A percentile compares a stretch with the other conserved stretches of the same genome.
Evolutionary conservation across 2,888 invertebrate genomes (phyloP).

Genomic region (Notodonta dromedarius): DNA sequence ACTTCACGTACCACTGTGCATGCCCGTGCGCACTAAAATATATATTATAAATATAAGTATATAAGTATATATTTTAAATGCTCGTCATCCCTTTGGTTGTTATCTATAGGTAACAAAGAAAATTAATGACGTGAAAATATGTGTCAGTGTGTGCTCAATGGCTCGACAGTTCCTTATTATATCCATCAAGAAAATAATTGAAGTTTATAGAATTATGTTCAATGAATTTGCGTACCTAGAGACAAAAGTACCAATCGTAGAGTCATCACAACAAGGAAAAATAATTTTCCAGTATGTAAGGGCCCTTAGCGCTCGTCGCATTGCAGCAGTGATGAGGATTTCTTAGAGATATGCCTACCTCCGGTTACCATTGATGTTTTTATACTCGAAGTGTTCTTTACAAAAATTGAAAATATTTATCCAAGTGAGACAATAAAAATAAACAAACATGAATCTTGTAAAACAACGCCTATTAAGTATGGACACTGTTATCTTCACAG

Average conservation of each 20-base stretch:
- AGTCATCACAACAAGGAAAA: neutral
- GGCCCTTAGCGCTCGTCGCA: constrained; percentile 46
- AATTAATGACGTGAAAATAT: no score
- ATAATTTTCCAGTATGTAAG: constrained; percentile 42
- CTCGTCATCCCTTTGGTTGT: neutral
- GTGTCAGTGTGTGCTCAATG: no score
- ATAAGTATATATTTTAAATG: constrained; percentile 3
- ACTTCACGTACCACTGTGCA: constrained; percentile 52
- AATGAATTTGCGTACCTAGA: neutral
- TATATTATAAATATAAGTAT: neutral
- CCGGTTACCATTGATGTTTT: constrained; percentile 50
- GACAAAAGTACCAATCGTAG: neutral
- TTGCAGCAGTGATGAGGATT: constrained; percentile 49
- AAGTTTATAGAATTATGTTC: no score
- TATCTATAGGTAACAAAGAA: no score
- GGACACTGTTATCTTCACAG: constrained; percentile 31
- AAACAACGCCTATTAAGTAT: constrained; percentile 4
- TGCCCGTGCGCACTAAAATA: constrained; percentile 10
- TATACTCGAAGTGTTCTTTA: constrained; percentile 26
- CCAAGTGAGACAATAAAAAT: constrained; percentile 1
- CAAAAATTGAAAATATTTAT: constrained; percentile 13
- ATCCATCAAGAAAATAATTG: no score
- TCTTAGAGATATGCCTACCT: constrained; percentile 58
- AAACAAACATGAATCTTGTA: constrained; percentile 3
- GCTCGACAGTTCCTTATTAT: no score